Conservation (phyloP, 2,888 invertebrate genomes). For the Litoditis marina region DNA sequence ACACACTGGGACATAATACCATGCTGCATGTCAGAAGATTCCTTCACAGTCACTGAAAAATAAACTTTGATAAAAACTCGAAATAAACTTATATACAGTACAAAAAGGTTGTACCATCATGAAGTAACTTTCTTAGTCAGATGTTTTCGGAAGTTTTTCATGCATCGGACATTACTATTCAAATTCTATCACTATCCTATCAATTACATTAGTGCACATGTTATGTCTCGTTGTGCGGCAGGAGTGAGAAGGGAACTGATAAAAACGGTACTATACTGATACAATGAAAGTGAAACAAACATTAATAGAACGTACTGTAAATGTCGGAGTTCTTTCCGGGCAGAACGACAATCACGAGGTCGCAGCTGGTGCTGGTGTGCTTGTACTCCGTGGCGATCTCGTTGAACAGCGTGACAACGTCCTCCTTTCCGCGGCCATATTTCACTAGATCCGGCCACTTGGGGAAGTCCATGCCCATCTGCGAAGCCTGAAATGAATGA, state of each 20-base stretch:
- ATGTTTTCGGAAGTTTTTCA: too few relatives aligned
- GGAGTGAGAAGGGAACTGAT: too few relatives aligned
- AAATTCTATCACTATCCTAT: too few relatives aligned
- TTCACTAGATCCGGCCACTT: slow-evolving; percentile 55
- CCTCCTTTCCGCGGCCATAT: slow-evolving; percentile 41
- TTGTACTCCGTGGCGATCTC: slow-evolving; percentile 48
- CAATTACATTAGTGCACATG: too few relatives aligned
- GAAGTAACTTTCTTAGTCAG: too few relatives aligned
- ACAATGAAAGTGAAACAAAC: neutral
- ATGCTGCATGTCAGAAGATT: slow-evolving; percentile 46
- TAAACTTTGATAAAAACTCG: too few relatives aligned
- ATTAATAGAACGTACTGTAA: slow-evolving; percentile 34
- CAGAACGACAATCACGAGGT: slow-evolving; percentile 52
- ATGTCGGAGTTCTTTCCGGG: slow-evolving; percentile 52
- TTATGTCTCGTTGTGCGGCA: too few relatives aligned
- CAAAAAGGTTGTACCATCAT: too few relatives aligned
- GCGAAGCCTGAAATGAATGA: slow-evolving; percentile 27
- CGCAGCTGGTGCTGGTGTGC: slow-evolving; percentile 40
- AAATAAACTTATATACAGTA: too few relatives aligned
- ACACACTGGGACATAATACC: slow-evolving; percentile 63
- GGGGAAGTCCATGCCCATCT: slow-evolving; percentile 55
- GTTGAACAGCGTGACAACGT: slow-evolving; percentile 37
- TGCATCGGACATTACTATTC: too few relatives aligned
- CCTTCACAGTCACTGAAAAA: slow-evolving; percentile 50
- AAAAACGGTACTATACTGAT: too few relatives aligned